Evolutionary conservation across 2,113 vertebrate genomes (phyloP), one percentile per base, ranked within the genome.

Genomic region (Abramis brama): DNA sequence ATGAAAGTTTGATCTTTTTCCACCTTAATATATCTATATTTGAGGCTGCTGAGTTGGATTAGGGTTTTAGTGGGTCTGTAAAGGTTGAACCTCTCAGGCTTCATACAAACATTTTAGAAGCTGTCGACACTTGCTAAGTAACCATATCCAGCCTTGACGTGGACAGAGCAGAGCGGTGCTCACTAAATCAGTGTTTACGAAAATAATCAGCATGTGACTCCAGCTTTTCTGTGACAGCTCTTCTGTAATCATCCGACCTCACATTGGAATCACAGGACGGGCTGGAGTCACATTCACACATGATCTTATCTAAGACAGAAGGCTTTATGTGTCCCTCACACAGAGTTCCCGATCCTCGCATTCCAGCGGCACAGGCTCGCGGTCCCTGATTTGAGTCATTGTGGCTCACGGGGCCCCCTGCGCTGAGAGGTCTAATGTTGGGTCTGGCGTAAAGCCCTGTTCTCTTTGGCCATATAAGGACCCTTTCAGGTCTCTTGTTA

Each of bases 271-370:
- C 88, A 90, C 89, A 74, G 27, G 87, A 88, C 76, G 0, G 86
- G 23, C 55, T 7, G 45, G 83, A 82, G 88, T 68, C 85, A 80
- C 89, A 87, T 88, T 59, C 85, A 80, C 90, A 87, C 85, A 88
- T 89, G 91, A 92, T 91, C 85, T 88, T 90, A 88, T 91, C 86
- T 84, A 86, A 91, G 89, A 88, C 83, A 79, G 88, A 47, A 83
- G 79, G 85, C 90, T 88, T 89, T 89, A 90, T 89, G 87, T 90
- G 93, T 88, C 83, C 84, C 90, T 87, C 86, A 85, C 85, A 75
- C 84, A 71, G 79, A 52, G 79, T 78, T 45, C 83, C 30, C 91
- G 89, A 92, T 92, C 93, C 82, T 84, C 27, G 11, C 92, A 94
- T 94, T 94, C 92, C 88, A 33, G 5, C 0, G 3, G 64, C 71